Base-by-base conservation (phyloP, 2,888 invertebrate species). In the Drosophila sordidula region DNA sequence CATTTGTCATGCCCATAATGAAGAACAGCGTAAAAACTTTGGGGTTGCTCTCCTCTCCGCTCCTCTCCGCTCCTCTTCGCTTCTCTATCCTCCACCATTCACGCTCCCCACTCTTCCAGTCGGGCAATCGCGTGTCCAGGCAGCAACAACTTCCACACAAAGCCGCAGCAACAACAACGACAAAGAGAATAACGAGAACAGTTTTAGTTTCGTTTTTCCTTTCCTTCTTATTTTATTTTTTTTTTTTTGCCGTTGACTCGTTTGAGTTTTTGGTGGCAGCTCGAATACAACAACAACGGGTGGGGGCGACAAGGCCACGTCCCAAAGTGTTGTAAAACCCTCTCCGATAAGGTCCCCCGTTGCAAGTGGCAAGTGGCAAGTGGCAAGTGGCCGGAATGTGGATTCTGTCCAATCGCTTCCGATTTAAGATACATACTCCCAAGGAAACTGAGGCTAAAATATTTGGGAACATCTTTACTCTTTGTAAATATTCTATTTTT, bases 1-100 rank as follows among this genome's bases (percentile, higher is more conserved):
- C 72, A 75, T 76, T 75, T 75, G 76, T 75, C 76, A 76, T 85
- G 71, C 66, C 57, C 81, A 85, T 82, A 79, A 82, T 82, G 80
- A 77, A 82, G 86, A 82, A 79, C 58, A 71, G 63, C 50, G 47
- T 45, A 62, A 64, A 70, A 67, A 64, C 49, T 62, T 58, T 63
- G 52, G 75, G 75, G 75, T 80, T 83, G 84, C 65, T 69, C 75
- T 70, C 14, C 65, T 18, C 49, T 62, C n/a, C n/a, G 4, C 16
- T 4, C 16, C 16, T 22, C 36, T 25, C 9, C 11, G 12, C 18
- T 5, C 6, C 47, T 12, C 14, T 46, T 38, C 45, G 9, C 29
- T 14, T 32, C 47, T 8, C 18, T 34, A 36, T 42, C 11, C 14
- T 18, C 12, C 47, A 38, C 44, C 22, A 18, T 18, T 18, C 18